Percentiles rank a stretch among this genome's conserved stretches.
Conservation (phyloP, 2,113 vertebrate genomes). For the Megaceryle maxima region DNA sequence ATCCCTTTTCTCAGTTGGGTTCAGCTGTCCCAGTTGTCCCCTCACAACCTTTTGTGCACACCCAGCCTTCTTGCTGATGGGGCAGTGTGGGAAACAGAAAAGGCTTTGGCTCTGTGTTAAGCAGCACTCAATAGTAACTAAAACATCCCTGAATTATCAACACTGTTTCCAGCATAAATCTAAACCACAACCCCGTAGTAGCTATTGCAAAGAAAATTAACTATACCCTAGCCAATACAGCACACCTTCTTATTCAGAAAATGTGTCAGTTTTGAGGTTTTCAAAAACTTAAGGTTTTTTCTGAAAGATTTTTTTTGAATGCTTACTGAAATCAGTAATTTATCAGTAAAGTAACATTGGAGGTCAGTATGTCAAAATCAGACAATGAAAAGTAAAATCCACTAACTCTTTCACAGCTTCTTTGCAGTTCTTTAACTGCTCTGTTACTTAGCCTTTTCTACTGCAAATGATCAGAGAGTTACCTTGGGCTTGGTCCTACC, state of each 20-base stretch:
- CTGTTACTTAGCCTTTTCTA: background rate
- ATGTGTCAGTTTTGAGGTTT: background rate
- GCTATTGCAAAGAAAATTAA: background rate
- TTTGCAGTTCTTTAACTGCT: background rate
- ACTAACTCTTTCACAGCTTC: background rate
- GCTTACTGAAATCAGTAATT: background rate
- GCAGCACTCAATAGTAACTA: background rate
- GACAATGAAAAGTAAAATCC: background rate
- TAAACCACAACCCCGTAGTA: background rate
- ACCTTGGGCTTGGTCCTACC: background rate
- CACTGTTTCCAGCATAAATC: background rate
- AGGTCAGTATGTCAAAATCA: background rate
- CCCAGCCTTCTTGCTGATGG: background rate
- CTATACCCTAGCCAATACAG: background rate
- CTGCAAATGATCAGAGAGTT: background rate
- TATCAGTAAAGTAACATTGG: background rate
- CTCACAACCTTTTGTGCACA: background rate
- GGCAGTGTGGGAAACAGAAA: background rate
- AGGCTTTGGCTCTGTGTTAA: background rate
- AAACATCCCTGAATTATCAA: background rate
- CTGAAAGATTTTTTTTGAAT: background rate
- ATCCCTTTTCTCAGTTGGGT: background rate
- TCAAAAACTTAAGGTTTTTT: background rate
- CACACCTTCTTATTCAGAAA: background rate
- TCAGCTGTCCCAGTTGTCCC: background rate